Base-by-base conservation (phyloP, 1,140 invertebrate genomes). In the Samia ricini region DNA sequence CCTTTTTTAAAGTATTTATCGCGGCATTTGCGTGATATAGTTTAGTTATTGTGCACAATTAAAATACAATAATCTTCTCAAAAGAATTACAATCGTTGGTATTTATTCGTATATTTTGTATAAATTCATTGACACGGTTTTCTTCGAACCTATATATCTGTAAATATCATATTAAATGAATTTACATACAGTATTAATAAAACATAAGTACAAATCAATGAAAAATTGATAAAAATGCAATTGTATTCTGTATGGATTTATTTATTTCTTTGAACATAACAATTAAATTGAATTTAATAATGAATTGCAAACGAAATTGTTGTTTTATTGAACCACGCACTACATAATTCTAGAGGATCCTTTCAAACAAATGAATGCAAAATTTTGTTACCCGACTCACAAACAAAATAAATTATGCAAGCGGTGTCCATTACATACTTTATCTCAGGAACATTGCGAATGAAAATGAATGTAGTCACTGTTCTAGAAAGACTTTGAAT, bases 341-440 rank as follows among this genome's bases (percentile, higher is more conserved):
- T 55, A 55, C 22, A 55, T 24, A 55, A 22, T 24, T 59, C 57
- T 33, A 23, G 49, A 48, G 52, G 33, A 60, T 54, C 61, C 33
- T 62, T 51, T 15, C 22, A 58, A 66, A 72, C 64, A 71, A 71
- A 67, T 61, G 69, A 71, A 69, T 69, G 66, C 62, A 61, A 67
- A 68, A 69, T 61, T 61, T 69, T 56, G 60, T 66, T 61, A 65
- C 63, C 64, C 65, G 56, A 49, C 63, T 71, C 60, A 56, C 62
- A 71, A 69, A 67, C 69, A 65, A 66, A 23, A 69, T 74, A 71
- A 69, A 74, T 75, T 68, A 75, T 72, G 67, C 69, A 72, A 51
- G 49, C 52, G 49, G 61, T 66, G 67, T 69, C 67, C 67, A 72
- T 75, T 72, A 64, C 63, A 66, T 66, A 70, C 63, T 75, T 68